Evolutionary conservation across 1,140 invertebrate genomes (phyloP), one percentile per base, ranked within the genome.

Genomic region (Ruditapes philippinarum): DNA sequence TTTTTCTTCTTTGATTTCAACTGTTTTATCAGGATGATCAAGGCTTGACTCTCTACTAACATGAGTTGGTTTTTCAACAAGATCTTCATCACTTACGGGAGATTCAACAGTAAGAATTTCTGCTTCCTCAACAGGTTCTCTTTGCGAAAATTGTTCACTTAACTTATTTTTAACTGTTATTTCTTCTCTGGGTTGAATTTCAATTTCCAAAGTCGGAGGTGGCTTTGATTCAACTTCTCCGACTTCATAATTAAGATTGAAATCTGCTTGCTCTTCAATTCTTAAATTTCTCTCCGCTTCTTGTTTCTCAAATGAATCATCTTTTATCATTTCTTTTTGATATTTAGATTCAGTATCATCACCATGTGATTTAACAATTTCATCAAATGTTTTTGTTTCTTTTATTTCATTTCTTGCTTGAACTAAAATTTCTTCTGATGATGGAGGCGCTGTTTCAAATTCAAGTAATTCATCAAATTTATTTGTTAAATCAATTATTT

Each of bases 41-140:
- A 82, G 73, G 70, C 78, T 88, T 28, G 86, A 88, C 25, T 54
- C 84, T 40, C 74, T 33, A 33, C 84, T 87, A 2, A 88, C 79
- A 74, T 73, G 78, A 11, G 86, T 81, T n/a, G 86, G 86, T 51
- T 70, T 88, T 73, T 88, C 86, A 54, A 88, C 86, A 57, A 88
- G 68, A 82, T 88, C 86, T 74, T 88, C 86, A 82, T 88, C 86
- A 40, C 74, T 79, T 38, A 88, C 86, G 31, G 84, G 73, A 28
- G 84, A 87, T 11, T 31, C 49, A 4, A 38, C 42, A 38, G 49
- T 22, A n/a, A 19, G 7, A 1, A 12, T 36, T 36, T 40, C 57
- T 33, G 5, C 45, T 5, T 82, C 38, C 36, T 54, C 78, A 1
- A 22, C 60, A n/a, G n/a, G n/a, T 36, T 81, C 33, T 81, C 19